phyloP scores from a whole-genome alignment of 2,888 invertebrate species.

The Drosophila paramelanica region DNA sequence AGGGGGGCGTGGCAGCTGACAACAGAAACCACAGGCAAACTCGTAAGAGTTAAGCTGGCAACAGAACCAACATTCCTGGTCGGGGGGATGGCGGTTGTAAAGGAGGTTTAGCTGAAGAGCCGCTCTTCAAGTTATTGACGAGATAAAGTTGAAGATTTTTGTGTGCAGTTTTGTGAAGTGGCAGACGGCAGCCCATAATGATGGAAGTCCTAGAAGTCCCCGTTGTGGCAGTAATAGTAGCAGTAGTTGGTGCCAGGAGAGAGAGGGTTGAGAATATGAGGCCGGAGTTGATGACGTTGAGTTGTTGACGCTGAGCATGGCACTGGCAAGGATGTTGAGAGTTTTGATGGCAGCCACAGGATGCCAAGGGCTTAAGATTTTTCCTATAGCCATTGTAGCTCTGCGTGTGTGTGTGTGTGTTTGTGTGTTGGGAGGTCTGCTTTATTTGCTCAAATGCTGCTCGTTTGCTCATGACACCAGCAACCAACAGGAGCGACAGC shows the following conservation, averaged over 20 bases:
- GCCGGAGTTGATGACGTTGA: constrained; percentile 50
- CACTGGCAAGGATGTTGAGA: constrained; percentile 36
- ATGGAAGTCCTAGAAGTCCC: constrained; percentile 48
- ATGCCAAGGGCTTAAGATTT: constrained; percentile 52
- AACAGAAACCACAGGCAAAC: constrained; percentile 36
- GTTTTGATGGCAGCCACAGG: constrained; percentile 58
- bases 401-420: constrained; percentile 18
- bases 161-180: constrained; percentile 79
- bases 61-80: not conserved
- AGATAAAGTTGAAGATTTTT: constrained; percentile 81
- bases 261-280: not conserved
- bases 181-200: constrained; percentile 71
- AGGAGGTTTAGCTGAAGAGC: constrained; percentile 28
- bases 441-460: constrained; percentile 77
- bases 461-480: constrained; percentile 79
- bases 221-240: constrained; percentile 13
- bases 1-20: not conserved
- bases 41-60: constrained; percentile 18
- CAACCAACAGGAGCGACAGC: constrained; percentile 49
- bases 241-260: not conserved
- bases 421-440: constrained; percentile 61
- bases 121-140: constrained; percentile 76
- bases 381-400: constrained; percentile 34
- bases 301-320: constrained; percentile 52
- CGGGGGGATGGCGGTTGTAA: too few relatives aligned